Percentiles rank a stretch among this genome's conserved stretches.
Evolutionary conservation across 2,888 invertebrate genomes (phyloP).

Genomic region (Melangyna quadrimaculata): DNA sequence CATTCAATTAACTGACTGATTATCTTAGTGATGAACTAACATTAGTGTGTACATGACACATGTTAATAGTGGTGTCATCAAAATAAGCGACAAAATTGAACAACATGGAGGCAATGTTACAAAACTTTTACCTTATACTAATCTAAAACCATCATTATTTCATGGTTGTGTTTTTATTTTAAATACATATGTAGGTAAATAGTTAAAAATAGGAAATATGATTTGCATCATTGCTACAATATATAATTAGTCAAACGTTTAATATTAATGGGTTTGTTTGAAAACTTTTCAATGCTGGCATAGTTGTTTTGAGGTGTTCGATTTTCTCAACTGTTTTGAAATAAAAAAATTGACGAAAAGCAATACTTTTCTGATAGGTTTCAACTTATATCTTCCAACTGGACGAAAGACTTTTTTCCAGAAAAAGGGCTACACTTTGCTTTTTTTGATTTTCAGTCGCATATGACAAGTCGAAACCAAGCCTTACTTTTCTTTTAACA

Average conservation of each 20-base stretch:
- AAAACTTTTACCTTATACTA: background rate
- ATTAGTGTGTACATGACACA: background rate
- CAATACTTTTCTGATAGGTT: too few species aligned
- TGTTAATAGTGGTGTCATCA: slow-evolving; percentile 1
- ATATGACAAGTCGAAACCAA: too few species aligned
- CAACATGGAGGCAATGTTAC: background rate
- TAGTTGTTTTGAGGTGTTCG: too few species aligned
- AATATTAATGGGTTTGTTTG: background rate
- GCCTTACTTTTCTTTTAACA: too few species aligned
- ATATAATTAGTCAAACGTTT: background rate
- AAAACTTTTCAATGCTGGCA: background rate
- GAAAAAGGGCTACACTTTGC: too few species aligned
- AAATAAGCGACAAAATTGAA: background rate
- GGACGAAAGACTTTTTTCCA: too few species aligned
- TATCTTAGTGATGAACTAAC: background rate
- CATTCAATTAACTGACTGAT: background rate
- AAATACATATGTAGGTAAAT: background rate
- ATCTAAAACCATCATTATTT: background rate
- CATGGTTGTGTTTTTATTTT: background rate
- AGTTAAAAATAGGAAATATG: background rate
- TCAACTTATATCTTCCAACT: too few species aligned
- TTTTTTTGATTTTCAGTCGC: too few species aligned
- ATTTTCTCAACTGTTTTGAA: background rate
- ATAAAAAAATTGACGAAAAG: too few species aligned
- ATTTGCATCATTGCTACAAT: background rate